Base-by-base conservation (phyloP, 2,113 vertebrate species). In the Ochotona princeps region DNA sequence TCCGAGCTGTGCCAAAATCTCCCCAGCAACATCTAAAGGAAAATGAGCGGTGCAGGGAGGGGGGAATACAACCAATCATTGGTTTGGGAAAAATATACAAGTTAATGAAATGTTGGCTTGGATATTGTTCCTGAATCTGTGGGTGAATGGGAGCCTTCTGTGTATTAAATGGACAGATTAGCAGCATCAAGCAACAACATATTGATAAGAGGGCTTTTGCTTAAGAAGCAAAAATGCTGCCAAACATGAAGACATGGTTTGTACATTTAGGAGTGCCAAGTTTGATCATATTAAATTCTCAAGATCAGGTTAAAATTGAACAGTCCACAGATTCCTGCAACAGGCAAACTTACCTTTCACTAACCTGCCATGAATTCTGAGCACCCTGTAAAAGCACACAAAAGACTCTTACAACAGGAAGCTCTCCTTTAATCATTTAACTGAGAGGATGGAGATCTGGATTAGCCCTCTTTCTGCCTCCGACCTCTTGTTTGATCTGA, bases 41-140 rank as follows among this genome's bases (percentile, higher is more conserved):
- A 88, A 84, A 12, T 30, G 49, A 54, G 14, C 87, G 70, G 57
- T 30, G 4, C 0, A 0, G 12, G 65, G 63, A 78, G n/a, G 15
- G 38, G 25, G 26, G 51, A 35, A 21, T 14, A 94, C 60, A 94
- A 95, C 92, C 74, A 95, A 86, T 95, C 78, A 57, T 63, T 92
- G 51, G 72, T 94, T 97, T 93, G 65, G 87, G 92, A 85, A 97
- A 96, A 94, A 95, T 85, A 96, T 93, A 94, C 84, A 95, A 95
- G 74, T 87, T 94, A 93, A 95, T 94, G 90, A 90, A 95, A 94
- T 91, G 72, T 91, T 95, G 95, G 54, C 84, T 96, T 73, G 80
- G 51, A 90, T 92, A 73, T 76, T 95, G 74, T 93, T 95, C 65
- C 78, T 90, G 90, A 9, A 35, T 87, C 51, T 91, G 65, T 66